Percentiles rank a stretch among this genome's conserved stretches.
These are phyloP conservation scores for Lepidocolaptes lacrymiger DNA, from an alignment of 2,797 vertebrate genomes.

Conservation along the genomic window DNA sequence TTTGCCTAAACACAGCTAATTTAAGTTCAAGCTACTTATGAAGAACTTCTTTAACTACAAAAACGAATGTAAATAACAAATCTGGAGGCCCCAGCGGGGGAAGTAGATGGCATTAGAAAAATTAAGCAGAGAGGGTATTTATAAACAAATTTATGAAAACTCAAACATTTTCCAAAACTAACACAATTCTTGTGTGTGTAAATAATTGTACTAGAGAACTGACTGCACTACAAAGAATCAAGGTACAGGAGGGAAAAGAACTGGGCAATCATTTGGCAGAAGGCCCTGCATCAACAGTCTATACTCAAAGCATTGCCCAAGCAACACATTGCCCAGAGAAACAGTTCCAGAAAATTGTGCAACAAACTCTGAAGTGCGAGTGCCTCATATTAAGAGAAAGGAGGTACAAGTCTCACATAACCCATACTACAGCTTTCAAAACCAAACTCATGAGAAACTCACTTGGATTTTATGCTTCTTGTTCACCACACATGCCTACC, in stretches of 20 bases:
- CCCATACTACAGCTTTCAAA: neutral
- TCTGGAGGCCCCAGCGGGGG: neutral
- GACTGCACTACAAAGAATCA: neutral
- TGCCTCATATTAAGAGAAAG: neutral
- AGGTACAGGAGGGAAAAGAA: neutral
- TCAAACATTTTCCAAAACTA: neutral
- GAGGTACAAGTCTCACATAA: neutral
- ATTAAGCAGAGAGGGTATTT: neutral
- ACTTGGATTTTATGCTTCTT: neutral
- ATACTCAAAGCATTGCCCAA: slow-evolving; percentile 1
- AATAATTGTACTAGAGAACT: neutral
- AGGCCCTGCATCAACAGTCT: neutral
- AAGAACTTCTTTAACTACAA: neutral
- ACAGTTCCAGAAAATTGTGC: slow-evolving; percentile 2
- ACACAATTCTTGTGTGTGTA: neutral
- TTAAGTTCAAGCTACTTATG: neutral
- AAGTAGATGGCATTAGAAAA: neutral
- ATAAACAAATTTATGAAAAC: neutral
- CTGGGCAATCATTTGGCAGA: slow-evolving; percentile 11
- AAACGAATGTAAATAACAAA: neutral
- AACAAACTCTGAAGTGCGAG: neutral
- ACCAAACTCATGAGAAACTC: neutral
- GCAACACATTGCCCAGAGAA: neutral
- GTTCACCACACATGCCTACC: neutral
- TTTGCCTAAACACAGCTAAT: neutral